A percentile compares a stretch with the other conserved stretches of the same genome.
Conservation (phyloP, 2,797 vertebrate genomes). For the Decapterus maruadsi region DNA sequence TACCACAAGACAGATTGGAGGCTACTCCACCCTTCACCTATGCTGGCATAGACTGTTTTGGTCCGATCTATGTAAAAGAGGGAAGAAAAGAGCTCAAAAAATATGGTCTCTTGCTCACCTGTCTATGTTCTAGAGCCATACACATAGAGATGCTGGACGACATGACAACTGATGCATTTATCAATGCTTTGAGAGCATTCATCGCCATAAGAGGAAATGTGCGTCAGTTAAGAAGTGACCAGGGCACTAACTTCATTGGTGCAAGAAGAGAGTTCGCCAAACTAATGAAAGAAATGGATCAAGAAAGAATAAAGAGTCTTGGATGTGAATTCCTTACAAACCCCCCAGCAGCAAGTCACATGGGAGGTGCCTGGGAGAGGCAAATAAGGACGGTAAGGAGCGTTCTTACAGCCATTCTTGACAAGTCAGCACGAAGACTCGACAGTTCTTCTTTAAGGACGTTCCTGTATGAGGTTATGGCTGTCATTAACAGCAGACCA, state of each 20-base stretch:
- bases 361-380: constrained; percentile 13
- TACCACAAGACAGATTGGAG: constrained; percentile 37
- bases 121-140: constrained; percentile 39
- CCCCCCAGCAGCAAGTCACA: constrained; percentile 18
- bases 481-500: constrained; percentile 21
- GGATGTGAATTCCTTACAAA: constrained; percentile 39
- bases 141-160: constrained; percentile 11
- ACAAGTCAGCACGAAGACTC: constrained; percentile 13
- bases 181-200: constrained; percentile 21
- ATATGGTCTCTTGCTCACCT: constrained; percentile 45
- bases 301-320: constrained; percentile 22
- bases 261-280: constrained; percentile 27
- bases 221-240: constrained; percentile 42
- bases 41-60: constrained; percentile 39
- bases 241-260: constrained; percentile 52
- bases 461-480: constrained; percentile 9
- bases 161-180: too few relatives aligned
- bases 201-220: constrained; percentile 44
- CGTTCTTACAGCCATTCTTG: background rate
- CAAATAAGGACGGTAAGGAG: background rate
- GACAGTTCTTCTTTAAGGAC: constrained; percentile 6
- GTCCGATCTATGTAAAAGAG: constrained; percentile 31
- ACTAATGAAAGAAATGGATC: constrained; percentile 9
- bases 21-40: constrained; percentile 33
- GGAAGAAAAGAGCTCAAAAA: constrained; percentile 33